Evolutionary conservation across 2,888 invertebrate genomes (phyloP), one percentile per base, ranked within the genome.

Genomic region (Papilio protenor): DNA sequence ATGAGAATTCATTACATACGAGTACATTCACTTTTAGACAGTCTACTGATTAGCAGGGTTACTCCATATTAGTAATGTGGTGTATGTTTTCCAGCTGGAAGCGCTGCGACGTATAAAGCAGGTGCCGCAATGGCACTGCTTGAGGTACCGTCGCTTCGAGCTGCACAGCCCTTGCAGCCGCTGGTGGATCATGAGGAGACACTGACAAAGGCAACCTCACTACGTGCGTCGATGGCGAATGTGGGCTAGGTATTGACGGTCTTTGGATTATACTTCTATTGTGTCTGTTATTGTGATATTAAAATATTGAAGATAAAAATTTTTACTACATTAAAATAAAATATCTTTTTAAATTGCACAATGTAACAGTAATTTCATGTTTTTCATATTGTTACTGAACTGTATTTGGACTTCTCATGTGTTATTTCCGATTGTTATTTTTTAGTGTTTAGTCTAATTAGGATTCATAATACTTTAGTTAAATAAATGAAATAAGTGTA

Each of bases 91-190:
- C 6, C 86, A 94, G 94, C 81, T 94, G 87, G 95, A 97, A 96
- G 96, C 96, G 57, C 91, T 97, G 73, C 96, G 97, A 83, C 95
- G 96, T 57, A 97, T 97, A 97, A 95, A 96, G 81, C 96, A 97
- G 90, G 96, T 97, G 79, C 97, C 98, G 1, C 97, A 97, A 87
- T 97, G 97, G 97, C 97, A 98, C 88, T 98, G 97, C 89, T 95
- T 97, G 91, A 95, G 97, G 82, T 97, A 97, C 91, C 95, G 97
- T 80, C 97, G 97, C 85, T 97, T 97, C 86, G 97, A 97, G 84
- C 92, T 97, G 82, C 96, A 97, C 84, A 96, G 97, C 73, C 96
- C 97, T 83, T 97, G 97, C 94, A 96, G 97, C 84, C 97, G 97
- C 85, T 96, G 97, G 94, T 96, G 97, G 83, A 93, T 95, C 47